Evolutionary conservation across 2,888 invertebrate genomes (phyloP).

Genomic region (Deroplatys truncata): DNA sequence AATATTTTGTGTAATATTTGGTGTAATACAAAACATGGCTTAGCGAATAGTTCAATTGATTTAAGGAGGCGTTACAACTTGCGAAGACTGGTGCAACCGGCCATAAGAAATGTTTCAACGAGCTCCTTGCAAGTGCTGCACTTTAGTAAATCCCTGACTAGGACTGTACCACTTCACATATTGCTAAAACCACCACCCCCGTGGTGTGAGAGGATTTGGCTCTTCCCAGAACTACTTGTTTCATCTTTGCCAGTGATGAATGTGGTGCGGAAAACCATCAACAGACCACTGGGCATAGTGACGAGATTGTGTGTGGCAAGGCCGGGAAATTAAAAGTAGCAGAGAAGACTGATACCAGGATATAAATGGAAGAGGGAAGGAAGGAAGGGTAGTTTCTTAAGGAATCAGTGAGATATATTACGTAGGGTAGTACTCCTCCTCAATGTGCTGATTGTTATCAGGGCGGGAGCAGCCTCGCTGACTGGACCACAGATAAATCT

Average conservation of each 20-base stretch:
- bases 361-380: not conserved
- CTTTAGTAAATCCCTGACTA: no score
- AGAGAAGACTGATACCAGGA: not conserved
- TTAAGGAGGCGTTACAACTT: no score
- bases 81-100: no score
- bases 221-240: not conserved
- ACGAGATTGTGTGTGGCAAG: not conserved
- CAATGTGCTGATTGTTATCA: conserved; percentile 16
- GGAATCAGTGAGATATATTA: conserved; percentile 2
- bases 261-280: not conserved
- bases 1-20: no score
- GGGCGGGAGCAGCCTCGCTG: conserved; percentile 7
- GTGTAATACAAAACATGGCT: no score
- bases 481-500: conserved; percentile 12
- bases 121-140: no score
- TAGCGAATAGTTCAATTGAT: no score
- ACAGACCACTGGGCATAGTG: not conserved
- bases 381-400: not conserved
- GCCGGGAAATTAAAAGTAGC: not conserved
- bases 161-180: no score
- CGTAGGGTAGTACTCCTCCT: not conserved
- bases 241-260: not conserved
- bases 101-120: no score
- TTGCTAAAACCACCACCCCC: no score
- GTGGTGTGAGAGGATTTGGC: no score